Conservation (phyloP, 2,113 vertebrate species). For the Prunella fulvescens region DNA sequence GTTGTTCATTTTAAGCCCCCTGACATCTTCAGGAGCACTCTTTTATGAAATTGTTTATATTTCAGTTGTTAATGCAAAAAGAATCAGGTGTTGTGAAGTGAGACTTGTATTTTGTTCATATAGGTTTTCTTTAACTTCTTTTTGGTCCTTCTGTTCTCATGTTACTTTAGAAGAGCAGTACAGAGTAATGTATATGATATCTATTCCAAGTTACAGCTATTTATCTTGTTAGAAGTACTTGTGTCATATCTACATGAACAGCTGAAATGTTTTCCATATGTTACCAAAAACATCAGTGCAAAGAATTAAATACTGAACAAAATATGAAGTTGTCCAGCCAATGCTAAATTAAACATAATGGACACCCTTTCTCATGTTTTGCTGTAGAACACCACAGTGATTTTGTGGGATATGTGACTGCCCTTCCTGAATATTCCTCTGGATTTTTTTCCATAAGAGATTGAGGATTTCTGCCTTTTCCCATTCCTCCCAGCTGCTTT, state of each 20-base stretch:
- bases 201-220: neutral
- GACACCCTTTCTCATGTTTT: neutral
- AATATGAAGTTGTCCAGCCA: neutral
- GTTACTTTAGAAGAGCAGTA: neutral
- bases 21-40: neutral
- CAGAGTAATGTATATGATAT: neutral
- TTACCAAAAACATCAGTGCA: neutral
- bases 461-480: neutral
- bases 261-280: neutral
- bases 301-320: neutral
- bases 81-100: neutral
- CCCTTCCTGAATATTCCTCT: neutral
- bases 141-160: neutral
- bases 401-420: neutral
- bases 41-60: neutral
- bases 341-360: neutral
- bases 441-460: neutral
- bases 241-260: neutral
- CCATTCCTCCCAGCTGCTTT: neutral
- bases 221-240: neutral
- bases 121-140: neutral
- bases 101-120: neutral
- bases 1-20: neutral
- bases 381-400: neutral
- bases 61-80: neutral